These are phyloP conservation scores for Macrochelys suwanniensis DNA, from an alignment of 2,797 vertebrate genomes.

Conservation along the genomic window DNA sequence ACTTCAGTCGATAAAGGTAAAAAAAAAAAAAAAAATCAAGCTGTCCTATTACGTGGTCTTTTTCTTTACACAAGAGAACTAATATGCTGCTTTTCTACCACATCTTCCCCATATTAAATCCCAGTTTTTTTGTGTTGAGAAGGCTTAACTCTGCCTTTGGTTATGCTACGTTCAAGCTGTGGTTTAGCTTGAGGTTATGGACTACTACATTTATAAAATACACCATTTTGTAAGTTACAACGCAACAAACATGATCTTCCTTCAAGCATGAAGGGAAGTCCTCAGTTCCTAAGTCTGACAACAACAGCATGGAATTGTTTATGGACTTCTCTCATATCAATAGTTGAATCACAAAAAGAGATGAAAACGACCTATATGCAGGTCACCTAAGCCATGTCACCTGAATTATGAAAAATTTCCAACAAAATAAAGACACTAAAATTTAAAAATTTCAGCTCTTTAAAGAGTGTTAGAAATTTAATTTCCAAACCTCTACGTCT, in stretches of 20 bases:
- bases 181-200: background rate
- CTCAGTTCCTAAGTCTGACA: background rate
- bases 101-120: background rate
- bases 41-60: background rate
- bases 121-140: background rate
- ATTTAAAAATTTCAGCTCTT: slow-evolving; percentile 24
- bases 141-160: background rate
- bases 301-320: background rate
- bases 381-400: background rate
- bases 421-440: background rate
- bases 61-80: background rate
- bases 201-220: background rate
- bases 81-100: background rate
- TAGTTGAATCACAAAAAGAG: background rate
- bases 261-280: background rate
- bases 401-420: background rate
- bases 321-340: background rate
- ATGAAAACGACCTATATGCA: background rate
- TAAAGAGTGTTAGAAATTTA: slow-evolving; percentile 33
- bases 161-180: background rate
- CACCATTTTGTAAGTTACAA: background rate
- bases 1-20: background rate
- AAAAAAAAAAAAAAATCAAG: background rate
- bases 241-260: background rate
- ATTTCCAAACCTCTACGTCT: slow-evolving; percentile 42